Percentiles rank a stretch among this genome's conserved stretches.
These are phyloP conservation scores for Lutjanus argentimaculatus DNA, from an alignment of 2,797 vertebrate species.

Conservation along the genomic window DNA sequence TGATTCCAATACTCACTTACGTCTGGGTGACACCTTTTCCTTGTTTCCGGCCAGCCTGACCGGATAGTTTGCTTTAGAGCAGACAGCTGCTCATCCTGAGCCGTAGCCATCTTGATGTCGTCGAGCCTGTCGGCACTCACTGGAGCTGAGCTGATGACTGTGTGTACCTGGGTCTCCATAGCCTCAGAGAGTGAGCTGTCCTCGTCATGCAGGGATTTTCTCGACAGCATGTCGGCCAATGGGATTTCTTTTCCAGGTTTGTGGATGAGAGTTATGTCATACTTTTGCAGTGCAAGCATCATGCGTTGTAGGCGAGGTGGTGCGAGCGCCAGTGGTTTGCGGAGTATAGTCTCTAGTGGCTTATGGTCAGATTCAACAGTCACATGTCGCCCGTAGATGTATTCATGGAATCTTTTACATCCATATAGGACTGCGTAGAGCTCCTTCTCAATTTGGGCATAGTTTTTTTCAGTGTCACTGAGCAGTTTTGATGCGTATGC, in stretches of 20 bases:
- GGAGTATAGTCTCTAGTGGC: slow-evolving; percentile 11
- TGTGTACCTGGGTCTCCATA: neutral
- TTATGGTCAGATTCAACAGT: slow-evolving; percentile 37
- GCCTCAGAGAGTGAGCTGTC: neutral
- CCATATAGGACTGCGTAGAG: neutral
- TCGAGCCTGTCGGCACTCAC: neutral
- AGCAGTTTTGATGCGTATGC: slow-evolving; percentile 2
- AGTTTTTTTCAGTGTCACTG: neutral
- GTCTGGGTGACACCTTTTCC: neutral
- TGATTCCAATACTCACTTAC: slow-evolving; percentile 16
- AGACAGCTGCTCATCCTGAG: slow-evolving; percentile 6
- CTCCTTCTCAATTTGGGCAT: neutral
- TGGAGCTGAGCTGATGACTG: neutral
- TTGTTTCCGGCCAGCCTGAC: slow-evolving; percentile 9
- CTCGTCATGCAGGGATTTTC: neutral
- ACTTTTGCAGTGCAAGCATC: neutral
- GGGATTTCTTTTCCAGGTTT: neutral
- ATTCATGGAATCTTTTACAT: no score
- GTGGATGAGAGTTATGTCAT: neutral
- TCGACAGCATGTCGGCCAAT: neutral
- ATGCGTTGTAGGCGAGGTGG: neutral
- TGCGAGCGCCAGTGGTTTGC: neutral
- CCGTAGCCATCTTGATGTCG: neutral
- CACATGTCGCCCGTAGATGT: neutral
- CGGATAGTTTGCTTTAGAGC: neutral